phyloP scores from a whole-genome alignment of 2,888 invertebrate genomes.

The Spilosoma lubricipeda region DNA sequence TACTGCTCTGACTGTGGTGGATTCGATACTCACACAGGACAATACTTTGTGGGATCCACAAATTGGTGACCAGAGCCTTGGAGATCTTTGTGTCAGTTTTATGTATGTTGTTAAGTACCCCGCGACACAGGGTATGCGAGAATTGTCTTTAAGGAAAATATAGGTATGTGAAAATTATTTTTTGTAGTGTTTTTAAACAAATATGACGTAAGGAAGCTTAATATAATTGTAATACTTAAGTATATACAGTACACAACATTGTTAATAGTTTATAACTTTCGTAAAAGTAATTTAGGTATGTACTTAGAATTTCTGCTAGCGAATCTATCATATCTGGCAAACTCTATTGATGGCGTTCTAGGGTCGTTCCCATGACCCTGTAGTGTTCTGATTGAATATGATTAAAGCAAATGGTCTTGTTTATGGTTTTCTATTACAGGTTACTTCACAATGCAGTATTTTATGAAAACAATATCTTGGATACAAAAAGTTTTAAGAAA shows the following conservation, averaged over 20 bases:
- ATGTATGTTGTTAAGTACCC: too few species aligned
- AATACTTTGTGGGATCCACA: not conserved
- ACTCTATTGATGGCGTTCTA: conserved; percentile 12
- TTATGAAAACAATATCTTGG: conserved; percentile 25
- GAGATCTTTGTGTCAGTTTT: too few species aligned
- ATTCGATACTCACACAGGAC: too few species aligned
- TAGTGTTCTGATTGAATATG: conserved; percentile 38
- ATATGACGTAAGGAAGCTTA: too few species aligned
- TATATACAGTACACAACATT: too few species aligned
- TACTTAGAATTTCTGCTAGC: not conserved
- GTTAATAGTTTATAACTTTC: too few species aligned
- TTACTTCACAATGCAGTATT: conserved; percentile 12
- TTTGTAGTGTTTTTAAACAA: too few species aligned
- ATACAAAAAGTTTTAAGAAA: not conserved
- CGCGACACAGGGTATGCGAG: too few species aligned
- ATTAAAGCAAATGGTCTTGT: conserved; percentile 44
- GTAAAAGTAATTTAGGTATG: not conserved
- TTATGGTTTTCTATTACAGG: conserved; percentile 38
- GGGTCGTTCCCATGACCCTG: conserved; percentile 20
- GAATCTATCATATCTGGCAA: not conserved
- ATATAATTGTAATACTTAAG: too few species aligned
- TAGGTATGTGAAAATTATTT: too few species aligned
- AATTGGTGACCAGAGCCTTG: not conserved
- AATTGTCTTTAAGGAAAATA: too few species aligned
- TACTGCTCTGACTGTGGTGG: too few species aligned